phyloP scores from a whole-genome alignment of 2,888 invertebrate species.

The Melanophora roralis region DNA sequence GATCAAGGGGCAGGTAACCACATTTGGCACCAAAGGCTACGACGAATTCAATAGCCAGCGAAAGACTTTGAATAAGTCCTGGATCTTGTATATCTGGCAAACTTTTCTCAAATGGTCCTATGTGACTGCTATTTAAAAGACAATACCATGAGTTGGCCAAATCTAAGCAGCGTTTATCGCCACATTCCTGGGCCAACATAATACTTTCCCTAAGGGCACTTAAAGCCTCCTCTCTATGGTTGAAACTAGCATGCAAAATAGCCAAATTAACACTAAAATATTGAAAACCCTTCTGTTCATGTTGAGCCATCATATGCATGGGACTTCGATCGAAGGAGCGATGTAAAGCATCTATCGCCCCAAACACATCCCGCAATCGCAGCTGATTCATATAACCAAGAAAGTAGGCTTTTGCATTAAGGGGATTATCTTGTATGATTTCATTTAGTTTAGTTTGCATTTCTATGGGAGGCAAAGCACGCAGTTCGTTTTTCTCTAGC shows the following conservation, averaged over 20 bases:
- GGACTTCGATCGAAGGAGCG: constrained; percentile 87
- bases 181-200: constrained; percentile 90
- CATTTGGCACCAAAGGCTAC: constrained; percentile 84
- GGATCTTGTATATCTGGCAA: constrained; percentile 83
- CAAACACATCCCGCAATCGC: constrained; percentile 89
- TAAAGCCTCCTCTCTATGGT: constrained; percentile 84
- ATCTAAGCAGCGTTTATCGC: constrained; percentile 90
- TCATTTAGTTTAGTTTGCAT: constrained; percentile 81
- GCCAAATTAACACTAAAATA: constrained; percentile 95
- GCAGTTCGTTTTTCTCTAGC: constrained; percentile 87
- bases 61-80: constrained; percentile 84
- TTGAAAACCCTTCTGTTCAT: constrained; percentile 83
- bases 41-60: constrained; percentile 85
- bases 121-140: constrained; percentile 78
- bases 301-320: constrained; percentile 86
- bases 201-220: constrained; percentile 91
- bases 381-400: constrained; percentile 93
- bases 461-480: constrained; percentile 86
- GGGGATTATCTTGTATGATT: constrained; percentile 75
- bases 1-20: constrained; percentile 74
- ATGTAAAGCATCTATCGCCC: constrained; percentile 72
- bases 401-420: constrained; percentile 81
- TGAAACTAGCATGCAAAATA: constrained; percentile 90
- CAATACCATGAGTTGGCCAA: constrained; percentile 90
- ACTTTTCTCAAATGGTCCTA: constrained; percentile 82